phyloP scores from a whole-genome alignment of 1,140 invertebrate species.

The Drosophila bocqueti region DNA sequence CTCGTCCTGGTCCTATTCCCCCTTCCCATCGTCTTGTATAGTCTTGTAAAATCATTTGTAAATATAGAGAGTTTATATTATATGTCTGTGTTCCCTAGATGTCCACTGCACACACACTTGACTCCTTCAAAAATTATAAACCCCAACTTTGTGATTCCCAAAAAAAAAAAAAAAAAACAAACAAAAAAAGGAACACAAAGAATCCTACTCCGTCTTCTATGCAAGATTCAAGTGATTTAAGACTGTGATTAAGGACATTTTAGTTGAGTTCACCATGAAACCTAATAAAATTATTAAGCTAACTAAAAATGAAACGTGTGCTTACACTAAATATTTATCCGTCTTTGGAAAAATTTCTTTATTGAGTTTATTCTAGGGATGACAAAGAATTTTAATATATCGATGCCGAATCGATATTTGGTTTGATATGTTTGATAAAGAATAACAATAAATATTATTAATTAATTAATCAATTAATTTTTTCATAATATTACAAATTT shows the following conservation, averaged over 20 bases:
- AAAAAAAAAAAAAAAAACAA: not conserved
- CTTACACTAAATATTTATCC: not conserved
- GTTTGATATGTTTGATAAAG: no score
- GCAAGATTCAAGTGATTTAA: constrained; percentile 70
- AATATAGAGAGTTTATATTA: constrained; percentile 10
- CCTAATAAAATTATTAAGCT: not conserved
- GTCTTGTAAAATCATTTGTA: constrained; percentile 41
- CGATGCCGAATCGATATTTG: not conserved
- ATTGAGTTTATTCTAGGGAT: not conserved
- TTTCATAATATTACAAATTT: no score
- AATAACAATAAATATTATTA: no score
- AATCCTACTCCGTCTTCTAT: constrained; percentile 62
- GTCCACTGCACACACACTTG: constrained; percentile 50
- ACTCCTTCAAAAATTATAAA: constrained; percentile 28
- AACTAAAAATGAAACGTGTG: not conserved
- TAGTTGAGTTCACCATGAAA: not conserved
- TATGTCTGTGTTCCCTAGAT: constrained; percentile 19
- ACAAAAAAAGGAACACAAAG: constrained; percentile 8
- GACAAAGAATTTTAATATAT: not conserved
- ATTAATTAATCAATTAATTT: no score
- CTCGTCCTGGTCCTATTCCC: not conserved
- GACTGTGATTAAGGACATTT: constrained; percentile 36
- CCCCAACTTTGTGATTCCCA: constrained; percentile 17
- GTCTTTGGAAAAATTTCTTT: not conserved
- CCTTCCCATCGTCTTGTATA: not conserved